Conservation (phyloP, 2,888 invertebrate species). For the Dynastes grantii region DNA sequence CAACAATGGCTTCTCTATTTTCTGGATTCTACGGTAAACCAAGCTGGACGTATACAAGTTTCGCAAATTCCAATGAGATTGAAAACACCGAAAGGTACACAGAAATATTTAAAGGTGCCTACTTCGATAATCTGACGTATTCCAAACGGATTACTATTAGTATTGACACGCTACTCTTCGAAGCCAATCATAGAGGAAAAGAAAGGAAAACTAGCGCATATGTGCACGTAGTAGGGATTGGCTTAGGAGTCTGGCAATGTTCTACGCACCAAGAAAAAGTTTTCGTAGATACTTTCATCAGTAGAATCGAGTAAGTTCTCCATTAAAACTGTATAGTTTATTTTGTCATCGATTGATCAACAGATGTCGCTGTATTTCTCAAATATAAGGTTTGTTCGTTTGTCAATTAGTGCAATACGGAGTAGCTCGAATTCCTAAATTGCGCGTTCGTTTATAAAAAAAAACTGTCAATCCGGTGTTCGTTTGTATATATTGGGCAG, state of each 20-base stretch:
- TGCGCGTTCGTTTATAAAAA: too few relatives aligned
- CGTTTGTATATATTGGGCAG: too few relatives aligned
- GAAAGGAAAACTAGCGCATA: conserved; percentile 68
- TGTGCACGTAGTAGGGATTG: conserved; percentile 66
- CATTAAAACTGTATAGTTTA: too few relatives aligned
- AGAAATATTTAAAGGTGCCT: conserved; percentile 60
- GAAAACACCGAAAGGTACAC: conserved; percentile 38
- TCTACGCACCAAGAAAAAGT: conserved; percentile 58
- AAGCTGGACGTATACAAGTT: conserved; percentile 50
- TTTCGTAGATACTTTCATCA: conserved; percentile 60
- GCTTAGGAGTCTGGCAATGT: conserved; percentile 62
- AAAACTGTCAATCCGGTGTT: too few relatives aligned
- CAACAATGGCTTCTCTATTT: conserved; percentile 61
- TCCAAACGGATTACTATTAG: conserved; percentile 67
- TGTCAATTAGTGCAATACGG: too few relatives aligned
- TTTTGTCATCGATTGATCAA: too few relatives aligned
- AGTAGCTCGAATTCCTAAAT: too few relatives aligned
- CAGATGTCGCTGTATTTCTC: too few relatives aligned
- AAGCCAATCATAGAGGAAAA: conserved; percentile 68
- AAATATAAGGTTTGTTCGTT: too few relatives aligned
- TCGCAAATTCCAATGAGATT: conserved; percentile 36
- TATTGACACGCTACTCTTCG: conserved; percentile 68
- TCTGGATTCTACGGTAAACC: conserved; percentile 61
- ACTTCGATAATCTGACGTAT: conserved; percentile 67
- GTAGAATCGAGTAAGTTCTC: conserved; percentile 56